phyloP scores from a whole-genome alignment of 2,113 vertebrate genomes.

The Notarius quadriscutis region DNA sequence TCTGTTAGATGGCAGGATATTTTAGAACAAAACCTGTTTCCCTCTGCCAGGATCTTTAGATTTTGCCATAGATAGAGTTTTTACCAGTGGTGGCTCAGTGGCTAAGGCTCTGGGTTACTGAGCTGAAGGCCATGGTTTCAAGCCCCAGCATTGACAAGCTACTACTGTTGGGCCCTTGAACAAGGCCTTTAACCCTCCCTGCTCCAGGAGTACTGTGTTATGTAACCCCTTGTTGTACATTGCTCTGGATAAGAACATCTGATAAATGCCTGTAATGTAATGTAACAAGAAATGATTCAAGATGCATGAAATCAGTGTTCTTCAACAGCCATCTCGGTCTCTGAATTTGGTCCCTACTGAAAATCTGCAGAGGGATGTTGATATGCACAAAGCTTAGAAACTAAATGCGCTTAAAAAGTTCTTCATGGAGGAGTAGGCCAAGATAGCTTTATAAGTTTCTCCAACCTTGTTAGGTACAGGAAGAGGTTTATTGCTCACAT shows the following conservation, averaged over 20 bases:
- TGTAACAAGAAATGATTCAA: background rate
- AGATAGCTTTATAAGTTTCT: background rate
- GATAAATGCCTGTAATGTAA: no score
- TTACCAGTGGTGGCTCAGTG: no score
- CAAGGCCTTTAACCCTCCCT: no score
- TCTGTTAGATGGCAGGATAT: background rate
- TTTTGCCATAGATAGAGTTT: background rate
- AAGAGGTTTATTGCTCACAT: background rate
- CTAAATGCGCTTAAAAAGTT: background rate
- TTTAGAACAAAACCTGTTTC: background rate
- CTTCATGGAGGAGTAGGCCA: background rate
- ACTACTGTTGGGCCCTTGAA: no score
- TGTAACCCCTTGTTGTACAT: no score
- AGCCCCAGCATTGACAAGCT: no score
- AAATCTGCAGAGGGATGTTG: background rate
- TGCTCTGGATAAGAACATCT: no score
- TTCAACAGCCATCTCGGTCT: background rate
- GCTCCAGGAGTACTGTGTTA: no score
- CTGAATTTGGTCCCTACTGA: background rate
- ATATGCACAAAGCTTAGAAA: background rate
- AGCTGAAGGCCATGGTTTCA: no score
- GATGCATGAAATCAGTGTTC: background rate
- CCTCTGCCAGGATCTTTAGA: background rate
- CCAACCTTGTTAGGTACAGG: background rate
- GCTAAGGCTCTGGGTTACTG: no score